Conservation (phyloP, 2,797 vertebrate species). For the Martes flavigula region DNA sequence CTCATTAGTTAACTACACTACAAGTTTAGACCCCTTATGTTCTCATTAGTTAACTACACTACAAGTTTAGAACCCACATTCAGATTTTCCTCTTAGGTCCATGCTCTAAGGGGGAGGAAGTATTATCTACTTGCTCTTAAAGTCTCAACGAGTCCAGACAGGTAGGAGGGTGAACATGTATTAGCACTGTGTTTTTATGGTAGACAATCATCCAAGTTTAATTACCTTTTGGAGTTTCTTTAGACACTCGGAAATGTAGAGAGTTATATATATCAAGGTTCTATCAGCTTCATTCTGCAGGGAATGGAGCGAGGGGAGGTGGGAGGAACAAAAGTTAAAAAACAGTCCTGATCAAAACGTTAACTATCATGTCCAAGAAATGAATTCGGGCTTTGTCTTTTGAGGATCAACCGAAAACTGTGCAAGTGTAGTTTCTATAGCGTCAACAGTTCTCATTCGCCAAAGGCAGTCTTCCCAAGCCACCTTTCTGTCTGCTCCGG, state of each 20-base stretch:
- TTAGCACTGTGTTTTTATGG: background rate
- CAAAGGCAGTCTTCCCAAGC: background rate
- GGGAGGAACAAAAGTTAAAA: slow-evolving; percentile 35
- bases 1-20: background rate
- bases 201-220: background rate
- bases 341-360: background rate
- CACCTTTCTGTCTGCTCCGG: background rate
- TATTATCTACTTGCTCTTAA: background rate
- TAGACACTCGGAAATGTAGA: slow-evolving; percentile 99
- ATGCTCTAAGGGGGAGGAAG: background rate
- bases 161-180: background rate
- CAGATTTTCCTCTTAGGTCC: background rate
- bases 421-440: background rate
- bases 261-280: slow-evolving; percentile 97
- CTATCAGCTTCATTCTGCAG: slow-evolving; percentile 97
- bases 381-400: background rate
- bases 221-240: slow-evolving; percentile 98
- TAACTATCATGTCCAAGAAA: background rate
- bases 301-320: background rate
- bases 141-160: background rate
- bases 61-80: background rate
- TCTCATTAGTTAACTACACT: background rate
- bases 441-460: background rate
- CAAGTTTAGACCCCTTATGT: background rate
- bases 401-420: background rate